A percentile compares a stretch with the other conserved stretches of the same genome.
These are phyloP conservation scores for Callinectes sapidus DNA, from an alignment of 2,888 invertebrate genomes.

Conservation along the genomic window DNA sequence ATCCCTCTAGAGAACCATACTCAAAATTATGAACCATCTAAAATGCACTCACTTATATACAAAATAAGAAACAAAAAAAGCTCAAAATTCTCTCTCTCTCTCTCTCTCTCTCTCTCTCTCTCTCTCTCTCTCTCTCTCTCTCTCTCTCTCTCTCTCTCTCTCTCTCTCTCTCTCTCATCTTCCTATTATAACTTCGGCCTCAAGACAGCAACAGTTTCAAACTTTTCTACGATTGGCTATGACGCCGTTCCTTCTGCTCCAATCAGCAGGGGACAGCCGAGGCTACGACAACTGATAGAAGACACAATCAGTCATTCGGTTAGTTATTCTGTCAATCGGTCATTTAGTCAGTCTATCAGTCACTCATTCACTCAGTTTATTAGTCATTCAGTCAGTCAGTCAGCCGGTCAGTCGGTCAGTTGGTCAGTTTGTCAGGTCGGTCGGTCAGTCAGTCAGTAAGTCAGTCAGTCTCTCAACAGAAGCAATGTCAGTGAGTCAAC, in stretches of 20 bases:
- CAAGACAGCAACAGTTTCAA: slow-evolving; percentile 17
- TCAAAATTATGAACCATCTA: too few relatives aligned
- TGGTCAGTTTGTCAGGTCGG: not conserved
- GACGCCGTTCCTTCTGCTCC: not conserved
- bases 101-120: slow-evolving; percentile 37
- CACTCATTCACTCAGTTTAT: not conserved
- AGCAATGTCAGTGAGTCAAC: not conserved
- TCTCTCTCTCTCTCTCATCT: slow-evolving; percentile 15
- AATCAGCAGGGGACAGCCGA: slow-evolving; percentile 16
- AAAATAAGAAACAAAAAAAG: too few relatives aligned
- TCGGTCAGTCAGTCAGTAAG: not conserved
- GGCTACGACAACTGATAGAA: not conserved
- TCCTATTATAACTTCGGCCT: slow-evolving; percentile 19
- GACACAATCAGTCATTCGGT: not conserved
- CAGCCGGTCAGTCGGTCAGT: not conserved
- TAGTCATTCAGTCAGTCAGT: not conserved
- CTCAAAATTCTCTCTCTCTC: slow-evolving; percentile 35
- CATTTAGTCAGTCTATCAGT: not conserved
- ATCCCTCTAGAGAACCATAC: too few relatives aligned
- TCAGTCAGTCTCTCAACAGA: not conserved
- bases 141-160: slow-evolving; percentile 24
- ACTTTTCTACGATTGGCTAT: slow-evolving; percentile 13
- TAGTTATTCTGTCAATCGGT: not conserved
- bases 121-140: slow-evolving; percentile 37
- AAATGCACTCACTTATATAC: too few relatives aligned